Evolutionary conservation across 2,888 invertebrate species (phyloP).

Genomic region (Dorcus parallelipipedus): DNA sequence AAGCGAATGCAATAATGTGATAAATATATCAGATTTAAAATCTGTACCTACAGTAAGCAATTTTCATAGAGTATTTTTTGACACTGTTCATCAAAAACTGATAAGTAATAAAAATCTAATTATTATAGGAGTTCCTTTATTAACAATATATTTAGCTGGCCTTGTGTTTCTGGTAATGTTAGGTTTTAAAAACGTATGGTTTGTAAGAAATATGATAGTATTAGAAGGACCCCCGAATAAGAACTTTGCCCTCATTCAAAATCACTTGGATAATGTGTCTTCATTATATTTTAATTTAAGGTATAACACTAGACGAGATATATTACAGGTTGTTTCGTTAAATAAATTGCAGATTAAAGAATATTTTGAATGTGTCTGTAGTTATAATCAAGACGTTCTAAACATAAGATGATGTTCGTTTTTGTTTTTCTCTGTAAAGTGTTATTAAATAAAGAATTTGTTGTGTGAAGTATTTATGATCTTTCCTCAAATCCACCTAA

Average conservation of each 20-base stretch:
- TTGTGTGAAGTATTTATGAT: too few species aligned
- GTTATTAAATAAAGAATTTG: too few species aligned
- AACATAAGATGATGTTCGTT: not conserved
- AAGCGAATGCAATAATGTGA: conserved; percentile 17
- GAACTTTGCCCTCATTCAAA: conserved; percentile 6
- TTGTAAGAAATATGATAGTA: conserved; percentile 17
- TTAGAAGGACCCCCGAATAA: conserved; percentile 6
- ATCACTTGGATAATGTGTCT: conserved; percentile 8
- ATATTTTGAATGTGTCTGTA: conserved; percentile 17
- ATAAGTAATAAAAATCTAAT: conserved; percentile 29
- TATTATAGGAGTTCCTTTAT: conserved; percentile 38
- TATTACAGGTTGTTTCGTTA: conserved; percentile 18
- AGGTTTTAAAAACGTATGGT: conserved; percentile 33
- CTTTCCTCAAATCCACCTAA: too few species aligned
- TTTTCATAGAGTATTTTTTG: conserved; percentile 33
- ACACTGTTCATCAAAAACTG: conserved; percentile 18
- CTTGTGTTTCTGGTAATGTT: conserved; percentile 36
- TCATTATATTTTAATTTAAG: conserved; percentile 4
- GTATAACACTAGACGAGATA: conserved; percentile 11
- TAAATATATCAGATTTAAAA: conserved; percentile 31
- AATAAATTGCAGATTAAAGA: conserved; percentile 8
- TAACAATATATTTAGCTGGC: conserved; percentile 42
- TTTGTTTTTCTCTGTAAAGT: not conserved
- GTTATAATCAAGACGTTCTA: conserved; percentile 16
- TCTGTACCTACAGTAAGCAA: conserved; percentile 25